Conservation (phyloP, 2,888 invertebrate species). For the Cabera pusaria region DNA sequence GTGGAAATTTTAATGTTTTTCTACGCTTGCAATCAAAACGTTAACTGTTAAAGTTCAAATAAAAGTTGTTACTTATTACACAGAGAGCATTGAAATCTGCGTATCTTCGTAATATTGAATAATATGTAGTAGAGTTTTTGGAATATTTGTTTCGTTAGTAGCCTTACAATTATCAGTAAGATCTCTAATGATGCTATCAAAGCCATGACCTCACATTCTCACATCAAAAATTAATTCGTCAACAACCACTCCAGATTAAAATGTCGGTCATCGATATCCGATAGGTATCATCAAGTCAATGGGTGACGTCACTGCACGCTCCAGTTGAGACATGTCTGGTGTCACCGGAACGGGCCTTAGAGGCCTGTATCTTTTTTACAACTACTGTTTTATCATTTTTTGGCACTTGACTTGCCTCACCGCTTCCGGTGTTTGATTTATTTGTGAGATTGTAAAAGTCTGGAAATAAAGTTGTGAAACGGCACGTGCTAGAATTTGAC, state of each 20-base stretch:
- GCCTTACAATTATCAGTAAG: no score
- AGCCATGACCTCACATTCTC: no score
- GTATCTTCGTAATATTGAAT: no score
- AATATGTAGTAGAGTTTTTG: no score
- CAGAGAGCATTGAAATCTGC: no score
- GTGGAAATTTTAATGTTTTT: no score
- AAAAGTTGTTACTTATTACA: no score
- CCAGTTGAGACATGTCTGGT: slow-evolving; percentile 65
- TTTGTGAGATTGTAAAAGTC: slow-evolving; percentile 28
- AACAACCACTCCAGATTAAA: slow-evolving; percentile 19
- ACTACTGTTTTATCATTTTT: slow-evolving; percentile 47
- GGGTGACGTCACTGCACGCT: slow-evolving; percentile 66
- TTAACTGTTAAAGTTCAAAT: no score
- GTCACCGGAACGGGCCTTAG: slow-evolving; percentile 15
- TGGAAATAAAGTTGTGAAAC: slow-evolving; percentile 29
- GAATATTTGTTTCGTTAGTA: no score
- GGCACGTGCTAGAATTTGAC: slow-evolving; percentile 26
- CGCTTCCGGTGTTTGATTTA: slow-evolving; percentile 36
- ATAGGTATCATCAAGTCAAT: slow-evolving; percentile 44
- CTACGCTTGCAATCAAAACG: no score
- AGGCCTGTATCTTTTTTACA: slow-evolving; percentile 20
- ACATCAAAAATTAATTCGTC: no score
- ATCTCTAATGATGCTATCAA: no score
- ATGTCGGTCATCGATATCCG: slow-evolving; percentile 25
- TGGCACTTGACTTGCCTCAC: slow-evolving; percentile 42